Evolutionary conservation across 2,113 vertebrate genomes (phyloP).

Genomic region (Colaptes auratus): DNA sequence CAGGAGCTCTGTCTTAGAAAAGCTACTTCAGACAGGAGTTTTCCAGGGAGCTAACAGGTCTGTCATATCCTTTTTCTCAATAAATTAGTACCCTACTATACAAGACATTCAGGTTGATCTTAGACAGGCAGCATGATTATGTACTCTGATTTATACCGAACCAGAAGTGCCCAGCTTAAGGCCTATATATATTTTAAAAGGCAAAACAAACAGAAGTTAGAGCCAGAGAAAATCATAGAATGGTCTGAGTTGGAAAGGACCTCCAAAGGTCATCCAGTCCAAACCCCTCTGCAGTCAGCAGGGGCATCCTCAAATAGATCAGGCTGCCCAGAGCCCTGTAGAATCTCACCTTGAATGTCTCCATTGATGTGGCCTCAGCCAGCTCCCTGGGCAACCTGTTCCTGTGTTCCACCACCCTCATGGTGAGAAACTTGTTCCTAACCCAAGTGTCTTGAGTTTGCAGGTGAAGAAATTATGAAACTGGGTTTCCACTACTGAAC

Average conservation of each 20-base stretch:
- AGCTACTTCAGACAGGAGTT: not conserved
- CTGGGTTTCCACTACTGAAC: not conserved
- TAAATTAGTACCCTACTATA: not conserved
- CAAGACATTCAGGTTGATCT: not conserved
- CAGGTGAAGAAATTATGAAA: not conserved
- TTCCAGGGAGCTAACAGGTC: not conserved
- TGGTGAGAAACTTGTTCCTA: not conserved
- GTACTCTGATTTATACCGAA: not conserved
- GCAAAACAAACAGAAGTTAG: not conserved
- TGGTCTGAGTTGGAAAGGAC: too few relatives aligned
- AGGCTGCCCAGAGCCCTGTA: too few relatives aligned
- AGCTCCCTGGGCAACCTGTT: too few relatives aligned
- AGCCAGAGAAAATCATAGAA: not conserved
- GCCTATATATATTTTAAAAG: not conserved
- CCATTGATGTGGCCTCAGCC: too few relatives aligned
- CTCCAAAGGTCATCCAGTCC: too few relatives aligned
- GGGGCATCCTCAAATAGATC: too few relatives aligned
- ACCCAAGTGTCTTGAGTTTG: not conserved
- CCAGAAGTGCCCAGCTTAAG: not conserved
- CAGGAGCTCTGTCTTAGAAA: not conserved
- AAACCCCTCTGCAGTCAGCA: too few relatives aligned
- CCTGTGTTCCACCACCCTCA: too few relatives aligned
- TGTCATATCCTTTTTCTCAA: not conserved
- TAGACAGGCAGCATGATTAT: not conserved
- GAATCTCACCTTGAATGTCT: too few relatives aligned